Conservation (phyloP, 2,797 vertebrate genomes). For the Poecilia wingei region DNA sequence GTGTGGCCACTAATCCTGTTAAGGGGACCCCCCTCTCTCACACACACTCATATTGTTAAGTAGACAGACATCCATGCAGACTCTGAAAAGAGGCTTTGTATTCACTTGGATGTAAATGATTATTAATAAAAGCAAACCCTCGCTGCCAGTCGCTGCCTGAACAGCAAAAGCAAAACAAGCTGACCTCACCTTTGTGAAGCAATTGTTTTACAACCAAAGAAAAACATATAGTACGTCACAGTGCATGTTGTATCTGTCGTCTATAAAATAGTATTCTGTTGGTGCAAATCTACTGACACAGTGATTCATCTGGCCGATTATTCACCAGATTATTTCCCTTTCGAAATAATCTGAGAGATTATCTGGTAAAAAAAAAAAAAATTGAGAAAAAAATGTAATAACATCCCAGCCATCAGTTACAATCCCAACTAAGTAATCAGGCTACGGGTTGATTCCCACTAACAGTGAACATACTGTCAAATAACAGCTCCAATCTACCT, state of each 20-base stretch:
- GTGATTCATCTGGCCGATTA: background rate
- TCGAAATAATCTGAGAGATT: background rate
- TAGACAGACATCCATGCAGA: slow-evolving; percentile 31
- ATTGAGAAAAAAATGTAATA: background rate
- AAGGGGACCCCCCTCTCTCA: slow-evolving; percentile 42
- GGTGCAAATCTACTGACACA: background rate
- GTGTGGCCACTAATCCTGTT: slow-evolving; percentile 77
- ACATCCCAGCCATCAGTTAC: background rate
- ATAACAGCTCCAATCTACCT: background rate
- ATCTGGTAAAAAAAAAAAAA: background rate
- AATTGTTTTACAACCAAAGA: background rate
- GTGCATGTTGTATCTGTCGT: background rate
- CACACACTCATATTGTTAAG: slow-evolving; percentile 21
- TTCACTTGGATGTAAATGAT: slow-evolving; percentile 29
- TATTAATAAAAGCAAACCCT: slow-evolving; percentile 20
- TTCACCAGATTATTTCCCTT: background rate
- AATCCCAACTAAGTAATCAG: background rate
- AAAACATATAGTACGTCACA: background rate
- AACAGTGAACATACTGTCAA: background rate
- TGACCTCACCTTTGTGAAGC: background rate
- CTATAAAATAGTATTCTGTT: background rate
- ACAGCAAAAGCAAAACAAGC: slow-evolving; percentile 26
- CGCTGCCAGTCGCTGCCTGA: slow-evolving; percentile 19
- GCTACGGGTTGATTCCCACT: background rate
- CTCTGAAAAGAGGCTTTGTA: slow-evolving; percentile 52